Evolutionary conservation across 2,888 invertebrate genomes (phyloP), one percentile per base, ranked within the genome.

Genomic region (Merodon equestris): DNA sequence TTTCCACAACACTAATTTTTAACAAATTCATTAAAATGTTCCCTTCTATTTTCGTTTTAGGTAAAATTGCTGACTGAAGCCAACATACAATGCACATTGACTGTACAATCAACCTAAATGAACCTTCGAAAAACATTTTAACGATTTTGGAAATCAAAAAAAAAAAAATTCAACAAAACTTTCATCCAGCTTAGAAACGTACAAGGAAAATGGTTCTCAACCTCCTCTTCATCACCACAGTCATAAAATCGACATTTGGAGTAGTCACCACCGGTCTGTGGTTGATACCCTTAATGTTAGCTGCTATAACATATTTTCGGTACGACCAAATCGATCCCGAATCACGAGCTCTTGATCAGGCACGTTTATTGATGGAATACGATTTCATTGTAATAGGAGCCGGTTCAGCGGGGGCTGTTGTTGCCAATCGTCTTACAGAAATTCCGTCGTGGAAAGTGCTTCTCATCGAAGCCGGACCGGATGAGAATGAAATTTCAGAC

Each of bases 321-420:
- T 96, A 96, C 87, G 94, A 94, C 86, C 91, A 92, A 34, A 90
- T 93, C 18, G 96, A 96, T 85, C 96, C 96, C 0, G 96, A 96
- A 88, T 93, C 94, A 1, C 92, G 91, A 54, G 93, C 95, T 0
- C 90, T 93, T 75, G 93, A 96, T 84, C 92, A 91, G 81, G 91
- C 92, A 73, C 92, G 92, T 19, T 89, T 94, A 12, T 89, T 90
- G 70, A 90, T 90, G n/a, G 95, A 95, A 85, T 96, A 96, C 86
- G 96, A 96, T 86, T 96, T 96, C 85, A 90, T 96, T 19, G 91
- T 96, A 1, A 91, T 96, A 3, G 96, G 96, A 1, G 96, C 94
- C 1, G 97, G 97, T 0, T 96, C 96, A 0, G 97, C 97, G 0
- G 97, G 97, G 0, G 96, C 96, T 0, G 97, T 97, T 1, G 92